Evolutionary conservation across 2,113 vertebrate genomes (phyloP), one percentile per base, ranked within the genome.

Genomic region (Orcinus orca): DNA sequence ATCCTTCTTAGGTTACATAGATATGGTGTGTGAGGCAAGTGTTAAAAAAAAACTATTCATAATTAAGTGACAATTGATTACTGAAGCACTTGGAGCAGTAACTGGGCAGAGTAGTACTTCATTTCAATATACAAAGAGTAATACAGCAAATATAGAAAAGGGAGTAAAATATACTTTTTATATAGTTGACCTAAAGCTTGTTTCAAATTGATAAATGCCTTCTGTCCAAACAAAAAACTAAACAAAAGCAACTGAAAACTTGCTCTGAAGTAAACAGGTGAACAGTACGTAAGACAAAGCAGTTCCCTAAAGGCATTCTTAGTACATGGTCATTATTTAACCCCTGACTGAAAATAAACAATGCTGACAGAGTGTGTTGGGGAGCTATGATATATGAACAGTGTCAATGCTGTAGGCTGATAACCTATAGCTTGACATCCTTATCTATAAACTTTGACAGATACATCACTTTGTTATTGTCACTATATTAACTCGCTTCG

Each of bases 291-390:
- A 98, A 98, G 98, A 98, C 96, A 98, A 98, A 98, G 98, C 84
- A 97, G 87, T 96, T 98, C 91, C 98, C 97, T 95, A 97, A 97
- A 98, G 98, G 97, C 97, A 92, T 98, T 98, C 97, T 97, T 98
- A 97, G 93, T 98, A 97, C 97, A 93, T 81, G 96, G 96, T 98
- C 98, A 98, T 99, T 98, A 98, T 98, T 98, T 98, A 98, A 98
- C 87, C 98, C 81, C 83, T 97, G 97, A 96, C 96, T 97, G 98
- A 98, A 98, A 98, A 98, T 98, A 98, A 99, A 98, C 97, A 98
- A 92, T 93, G 96, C 97, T 98, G 98, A 98, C 95, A 98, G 92
- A 97, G 93, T 96, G 67, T 98, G 96, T 98, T 98, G 97, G 91
- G 96, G 96, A 97, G 93, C 94, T 95, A 63, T 98, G 98, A 98